These are phyloP conservation scores for Sarcophaga rosellei DNA, from an alignment of 2,888 invertebrate genomes.

Conservation along the genomic window DNA sequence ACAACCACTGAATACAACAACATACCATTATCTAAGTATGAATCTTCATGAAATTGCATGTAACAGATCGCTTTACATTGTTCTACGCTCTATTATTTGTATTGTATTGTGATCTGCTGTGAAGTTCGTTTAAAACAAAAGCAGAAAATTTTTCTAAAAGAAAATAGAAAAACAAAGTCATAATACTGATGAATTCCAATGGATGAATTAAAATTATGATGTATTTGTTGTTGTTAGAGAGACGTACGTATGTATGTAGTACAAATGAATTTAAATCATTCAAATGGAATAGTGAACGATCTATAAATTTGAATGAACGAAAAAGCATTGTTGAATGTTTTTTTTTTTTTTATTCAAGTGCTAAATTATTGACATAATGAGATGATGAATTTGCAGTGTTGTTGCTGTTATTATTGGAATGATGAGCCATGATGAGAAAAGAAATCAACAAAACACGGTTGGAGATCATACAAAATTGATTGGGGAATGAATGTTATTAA, in stretches of 20 bases:
- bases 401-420: slow-evolving; percentile 1
- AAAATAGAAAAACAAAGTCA: neutral
- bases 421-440: neutral
- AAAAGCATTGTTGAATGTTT: neutral
- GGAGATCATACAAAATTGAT: slow-evolving; percentile 34
- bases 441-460: slow-evolving; percentile 21
- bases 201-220: slow-evolving; percentile 23
- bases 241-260: neutral
- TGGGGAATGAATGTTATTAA: slow-evolving; percentile 27
- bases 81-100: too few relatives aligned
- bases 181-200: neutral
- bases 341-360: slow-evolving; percentile 12
- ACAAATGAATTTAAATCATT: neutral
- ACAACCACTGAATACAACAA: too few relatives aligned
- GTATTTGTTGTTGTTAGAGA: slow-evolving; percentile 5
- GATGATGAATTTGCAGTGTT: neutral
- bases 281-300: slow-evolving; percentile 17
- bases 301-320: slow-evolving; percentile 14
- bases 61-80: too few relatives aligned
- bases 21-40: too few relatives aligned
- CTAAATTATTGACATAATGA: slow-evolving; percentile 36
- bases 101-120: too few relatives aligned
- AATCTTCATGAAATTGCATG: too few relatives aligned
- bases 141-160: neutral
- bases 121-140: too few relatives aligned